Percentiles rank a stretch among this genome's conserved stretches.
These are phyloP conservation scores for Gobius niger DNA, from an alignment of 2,113 vertebrate genomes.

Conservation along the genomic window DNA sequence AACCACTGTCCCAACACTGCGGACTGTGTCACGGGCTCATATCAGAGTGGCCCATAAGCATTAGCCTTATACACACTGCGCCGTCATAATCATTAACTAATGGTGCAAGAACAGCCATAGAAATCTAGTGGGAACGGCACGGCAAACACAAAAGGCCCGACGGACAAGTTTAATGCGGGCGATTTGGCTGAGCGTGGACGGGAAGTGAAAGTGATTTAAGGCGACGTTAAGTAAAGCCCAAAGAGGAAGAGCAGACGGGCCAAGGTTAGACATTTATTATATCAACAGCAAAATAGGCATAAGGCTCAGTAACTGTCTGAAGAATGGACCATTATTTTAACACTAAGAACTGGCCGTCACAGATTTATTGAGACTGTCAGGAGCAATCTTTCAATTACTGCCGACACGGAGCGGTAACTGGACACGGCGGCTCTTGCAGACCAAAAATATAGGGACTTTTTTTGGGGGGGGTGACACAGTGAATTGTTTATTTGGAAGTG, in stretches of 20 bases:
- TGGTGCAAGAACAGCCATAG: slow-evolving; percentile 5
- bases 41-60: not conserved
- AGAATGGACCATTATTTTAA: slow-evolving; percentile 17
- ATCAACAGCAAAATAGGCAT: slow-evolving; percentile 8
- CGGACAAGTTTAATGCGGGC: slow-evolving; percentile 6
- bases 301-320: slow-evolving; percentile 3
- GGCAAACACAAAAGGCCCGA: slow-evolving; percentile 9
- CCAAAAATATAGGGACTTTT: not conserved
- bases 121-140: slow-evolving; percentile 6
- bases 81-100: slow-evolving; percentile 13
- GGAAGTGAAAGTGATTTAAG: slow-evolving; percentile 5
- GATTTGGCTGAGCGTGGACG: slow-evolving; percentile 5
- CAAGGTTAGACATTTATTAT: slow-evolving; percentile 19
- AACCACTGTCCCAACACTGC: not conserved
- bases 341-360: slow-evolving; percentile 7
- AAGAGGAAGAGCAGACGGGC: slow-evolving; percentile 2
- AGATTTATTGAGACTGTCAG: slow-evolving; percentile 11
- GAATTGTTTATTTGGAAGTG: not conserved
- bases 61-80: slow-evolving; percentile 1
- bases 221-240: slow-evolving; percentile 10
- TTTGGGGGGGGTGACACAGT: not conserved
- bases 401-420: not conserved
- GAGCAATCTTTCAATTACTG: not conserved
- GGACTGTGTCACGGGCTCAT: not conserved
- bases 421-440: not conserved